phyloP scores from a whole-genome alignment of 2,113 vertebrate genomes.

The Festucalex cinctus region DNA sequence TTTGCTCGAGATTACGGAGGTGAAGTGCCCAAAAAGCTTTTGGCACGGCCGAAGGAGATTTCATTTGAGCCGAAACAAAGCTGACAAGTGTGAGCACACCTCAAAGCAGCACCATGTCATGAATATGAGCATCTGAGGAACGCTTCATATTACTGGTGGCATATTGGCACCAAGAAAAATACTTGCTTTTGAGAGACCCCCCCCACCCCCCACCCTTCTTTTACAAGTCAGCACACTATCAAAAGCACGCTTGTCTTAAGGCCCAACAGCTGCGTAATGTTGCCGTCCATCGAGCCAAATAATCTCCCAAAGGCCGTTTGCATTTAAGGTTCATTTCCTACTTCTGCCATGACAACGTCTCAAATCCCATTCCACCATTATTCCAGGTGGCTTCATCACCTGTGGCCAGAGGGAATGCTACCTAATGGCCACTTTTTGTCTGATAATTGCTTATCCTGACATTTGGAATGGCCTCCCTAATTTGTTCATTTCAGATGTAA shows the following conservation, averaged over 20 bases:
- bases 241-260: neutral
- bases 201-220: neutral
- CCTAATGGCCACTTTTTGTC: constrained; percentile 70
- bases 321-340: constrained; percentile 51
- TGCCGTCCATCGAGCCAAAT: constrained; percentile 22
- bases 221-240: neutral
- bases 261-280: constrained; percentile 21
- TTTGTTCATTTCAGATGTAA: constrained; percentile 68
- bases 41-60: too few relatives aligned
- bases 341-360: constrained; percentile 36
- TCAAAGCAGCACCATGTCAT: neutral
- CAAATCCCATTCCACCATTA: constrained; percentile 53
- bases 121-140: neutral
- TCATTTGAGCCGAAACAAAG: too few relatives aligned
- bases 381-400: constrained; percentile 64
- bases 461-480: constrained; percentile 72
- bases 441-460: constrained; percentile 78
- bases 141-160: neutral
- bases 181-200: neutral
- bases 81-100: too few relatives aligned
- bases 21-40: too few relatives aligned
- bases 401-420: constrained; percentile 56
- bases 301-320: constrained; percentile 28
- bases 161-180: neutral
- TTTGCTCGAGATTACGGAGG: too few relatives aligned